Percentiles rank a stretch among this genome's conserved stretches.
These are phyloP conservation scores for Pseudochaenichthys georgianus DNA, from an alignment of 2,797 vertebrate genomes.

Conservation along the genomic window DNA sequence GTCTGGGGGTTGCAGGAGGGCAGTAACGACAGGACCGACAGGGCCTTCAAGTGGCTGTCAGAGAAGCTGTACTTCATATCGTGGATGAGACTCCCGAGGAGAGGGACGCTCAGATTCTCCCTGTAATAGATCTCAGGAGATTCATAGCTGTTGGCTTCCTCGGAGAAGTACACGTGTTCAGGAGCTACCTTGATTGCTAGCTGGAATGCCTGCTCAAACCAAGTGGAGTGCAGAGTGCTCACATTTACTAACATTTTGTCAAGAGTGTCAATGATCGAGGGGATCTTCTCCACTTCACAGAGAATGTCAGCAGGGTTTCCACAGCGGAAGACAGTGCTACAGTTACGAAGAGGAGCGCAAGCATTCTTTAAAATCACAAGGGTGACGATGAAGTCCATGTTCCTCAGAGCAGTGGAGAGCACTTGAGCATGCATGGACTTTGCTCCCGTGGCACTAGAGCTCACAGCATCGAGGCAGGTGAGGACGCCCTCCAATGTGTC, in stretches of 20 bases:
- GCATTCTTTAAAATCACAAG: constrained; percentile 93
- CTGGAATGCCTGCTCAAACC: constrained; percentile 95
- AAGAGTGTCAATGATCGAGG: constrained; percentile 90
- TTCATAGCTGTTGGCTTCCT: constrained; percentile 87
- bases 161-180: constrained; percentile 85
- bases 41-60: constrained; percentile 91
- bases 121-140: constrained; percentile 93
- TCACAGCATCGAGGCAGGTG: constrained; percentile 91
- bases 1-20: constrained; percentile 91
- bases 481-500: constrained; percentile 93
- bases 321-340: constrained; percentile 95
- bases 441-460: constrained; percentile 79
- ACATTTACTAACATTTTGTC: constrained; percentile 94
- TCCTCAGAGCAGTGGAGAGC: constrained; percentile 89
- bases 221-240: constrained; percentile 88
- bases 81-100: constrained; percentile 90
- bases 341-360: constrained; percentile 93
- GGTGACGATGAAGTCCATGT: constrained; percentile 93
- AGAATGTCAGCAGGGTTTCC: constrained; percentile 96
- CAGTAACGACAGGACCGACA: constrained; percentile 92
- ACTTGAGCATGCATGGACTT: constrained; percentile 88
- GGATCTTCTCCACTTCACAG: constrained; percentile 94
- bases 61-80: constrained; percentile 95
- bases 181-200: constrained; percentile 89
- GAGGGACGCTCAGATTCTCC: constrained; percentile 90